Percentiles rank a stretch among this genome's conserved stretches.
Conservation (phyloP, 2,888 invertebrate species). For the Hylaea fasciaria region DNA sequence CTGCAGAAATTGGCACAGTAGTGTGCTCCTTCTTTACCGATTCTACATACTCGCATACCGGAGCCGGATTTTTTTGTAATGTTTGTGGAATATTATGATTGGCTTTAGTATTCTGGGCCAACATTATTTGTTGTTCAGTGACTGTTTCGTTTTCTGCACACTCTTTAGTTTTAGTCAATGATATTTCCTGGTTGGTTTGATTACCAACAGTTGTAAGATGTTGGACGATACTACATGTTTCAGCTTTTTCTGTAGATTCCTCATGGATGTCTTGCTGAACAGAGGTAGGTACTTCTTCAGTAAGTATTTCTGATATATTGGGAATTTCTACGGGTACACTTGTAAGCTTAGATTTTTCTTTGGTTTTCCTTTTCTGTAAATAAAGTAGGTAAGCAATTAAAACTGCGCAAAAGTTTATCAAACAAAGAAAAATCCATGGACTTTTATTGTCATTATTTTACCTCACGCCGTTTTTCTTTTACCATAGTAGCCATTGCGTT, state of each 20-base stretch:
- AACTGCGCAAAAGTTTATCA: slow-evolving; percentile 47
- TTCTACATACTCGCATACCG: background rate
- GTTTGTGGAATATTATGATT: background rate
- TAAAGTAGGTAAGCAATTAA: slow-evolving; percentile 19
- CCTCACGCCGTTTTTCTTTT: slow-evolving; percentile 72
- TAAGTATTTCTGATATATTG: background rate
- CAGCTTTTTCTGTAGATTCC: background rate
- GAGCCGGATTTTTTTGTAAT: background rate
- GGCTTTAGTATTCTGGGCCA: background rate
- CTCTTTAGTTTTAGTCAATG: slow-evolving; percentile 5
- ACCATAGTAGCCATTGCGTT: slow-evolving; percentile 71
- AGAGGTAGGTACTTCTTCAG: background rate
- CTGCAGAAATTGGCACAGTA: background rate
- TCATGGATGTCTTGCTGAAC: slow-evolving; percentile 1
- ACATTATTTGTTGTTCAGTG: too few species aligned
- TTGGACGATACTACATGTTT: background rate
- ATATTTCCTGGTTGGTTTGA: background rate
- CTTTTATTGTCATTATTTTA: slow-evolving; percentile 50
- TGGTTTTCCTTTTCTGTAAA: slow-evolving; percentile 72
- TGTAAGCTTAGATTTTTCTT: slow-evolving; percentile 36
- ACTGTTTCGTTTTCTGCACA: background rate
- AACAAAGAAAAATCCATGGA: slow-evolving; percentile 40
- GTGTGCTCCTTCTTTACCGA: background rate
- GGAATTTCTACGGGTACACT: background rate
- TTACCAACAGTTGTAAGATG: background rate